These are phyloP conservation scores for Alectura lathami DNA, from an alignment of 2,113 vertebrate genomes.

Conservation along the genomic window DNA sequence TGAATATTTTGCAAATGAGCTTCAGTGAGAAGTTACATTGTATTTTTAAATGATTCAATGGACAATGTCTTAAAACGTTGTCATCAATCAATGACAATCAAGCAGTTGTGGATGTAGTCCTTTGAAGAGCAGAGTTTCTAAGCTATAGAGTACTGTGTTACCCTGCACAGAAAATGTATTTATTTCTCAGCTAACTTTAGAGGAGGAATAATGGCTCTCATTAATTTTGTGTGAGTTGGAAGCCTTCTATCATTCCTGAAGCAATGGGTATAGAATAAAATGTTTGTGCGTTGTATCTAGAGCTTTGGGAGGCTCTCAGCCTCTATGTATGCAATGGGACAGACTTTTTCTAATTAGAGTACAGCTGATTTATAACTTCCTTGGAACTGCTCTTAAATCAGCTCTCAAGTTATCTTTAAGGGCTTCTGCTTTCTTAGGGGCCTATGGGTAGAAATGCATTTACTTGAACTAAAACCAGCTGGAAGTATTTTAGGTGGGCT, in stretches of 20 bases:
- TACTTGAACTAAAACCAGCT: background rate
- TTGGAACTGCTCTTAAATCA: background rate
- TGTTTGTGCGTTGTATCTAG: background rate
- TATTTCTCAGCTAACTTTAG: background rate
- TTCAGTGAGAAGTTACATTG: background rate
- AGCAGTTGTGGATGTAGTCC: background rate
- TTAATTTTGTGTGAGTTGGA: background rate
- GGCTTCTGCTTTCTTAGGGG: background rate
- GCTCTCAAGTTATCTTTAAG: background rate
- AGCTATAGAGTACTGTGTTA: background rate
- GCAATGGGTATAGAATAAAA: background rate
- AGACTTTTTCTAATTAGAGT: slow-evolving; percentile 16
- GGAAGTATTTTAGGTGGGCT: background rate
- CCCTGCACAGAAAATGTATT: background rate
- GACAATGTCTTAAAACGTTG: background rate
- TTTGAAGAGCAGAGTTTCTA: background rate
- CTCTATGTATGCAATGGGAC: background rate
- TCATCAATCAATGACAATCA: background rate
- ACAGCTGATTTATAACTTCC: background rate
- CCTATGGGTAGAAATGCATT: background rate
- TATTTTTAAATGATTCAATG: background rate
- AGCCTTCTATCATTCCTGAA: background rate
- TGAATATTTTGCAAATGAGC: background rate
- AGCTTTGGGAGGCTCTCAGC: background rate
- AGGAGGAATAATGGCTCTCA: background rate